Evolutionary conservation across 2,113 vertebrate species (phyloP), one percentile per base, ranked within the genome.

Genomic region (Rhombomys opimus): DNA sequence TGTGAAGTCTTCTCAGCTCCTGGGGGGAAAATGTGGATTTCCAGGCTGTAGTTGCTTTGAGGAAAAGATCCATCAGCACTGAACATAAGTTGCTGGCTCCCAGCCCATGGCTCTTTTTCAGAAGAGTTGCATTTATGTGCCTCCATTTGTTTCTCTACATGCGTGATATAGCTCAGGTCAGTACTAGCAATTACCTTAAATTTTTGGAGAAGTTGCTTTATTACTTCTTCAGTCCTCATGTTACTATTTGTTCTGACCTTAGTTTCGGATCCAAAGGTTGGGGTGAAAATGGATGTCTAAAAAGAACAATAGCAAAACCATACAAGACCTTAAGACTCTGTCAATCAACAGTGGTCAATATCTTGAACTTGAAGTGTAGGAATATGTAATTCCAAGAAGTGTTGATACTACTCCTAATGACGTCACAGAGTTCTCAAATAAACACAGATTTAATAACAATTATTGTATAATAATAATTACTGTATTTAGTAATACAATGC

Each of bases 211-310:
- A 99, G 95, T 86, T 99, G 99, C 22, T 98, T 98, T 95, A 99
- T 99, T 52, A 99, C 99, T 97, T 99, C 98, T 86, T 99, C 97
- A 70, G 99, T 99, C 90, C 96, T 99, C 99, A 99, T 99, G 20
- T 90, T 98, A 98, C 99, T 99, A 90, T 98, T 98, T 92, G 99
- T 99, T 59, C 99, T 98, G 85, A 99, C 99, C 94, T 99, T 99
- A 67, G 99, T 99, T 92, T 99, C 98, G 0, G 99, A 99, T 46
- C 99, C 99, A 94, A 99, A 99, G 67, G 98, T 98, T 1, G 99
- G 99, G 1, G 99, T 99, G 41, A 99, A 99, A 97, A 99, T 98
- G 0, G 99, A 99, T 0, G 99, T 99, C 99, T 99, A 93, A n/a
- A n/a, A 75, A 97, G 50, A 85, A n/a, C 17, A 70, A 70, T 7